Evolutionary conservation across 2,888 invertebrate species (phyloP).

Genomic region (Cheilosia pagana): DNA sequence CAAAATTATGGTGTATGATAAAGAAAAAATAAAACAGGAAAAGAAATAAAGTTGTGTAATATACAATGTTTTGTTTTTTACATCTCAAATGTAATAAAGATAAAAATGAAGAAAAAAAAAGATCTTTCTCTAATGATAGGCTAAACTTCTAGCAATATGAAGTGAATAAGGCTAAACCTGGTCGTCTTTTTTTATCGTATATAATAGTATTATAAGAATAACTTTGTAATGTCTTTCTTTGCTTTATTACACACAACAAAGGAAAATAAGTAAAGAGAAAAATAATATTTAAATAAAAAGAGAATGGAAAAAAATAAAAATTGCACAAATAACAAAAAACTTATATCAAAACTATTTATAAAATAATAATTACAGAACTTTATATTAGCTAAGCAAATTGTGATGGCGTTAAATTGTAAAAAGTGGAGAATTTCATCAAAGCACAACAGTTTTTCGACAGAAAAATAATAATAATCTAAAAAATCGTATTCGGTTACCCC

Average conservation of each 20-base stretch:
- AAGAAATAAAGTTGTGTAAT: slow-evolving; percentile 59
- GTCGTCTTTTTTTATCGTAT: slow-evolving; percentile 49
- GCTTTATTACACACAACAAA: slow-evolving; percentile 69
- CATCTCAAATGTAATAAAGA: slow-evolving; percentile 50
- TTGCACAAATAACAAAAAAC: slow-evolving; percentile 68
- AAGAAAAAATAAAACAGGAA: slow-evolving; percentile 43
- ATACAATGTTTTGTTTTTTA: slow-evolving; percentile 66
- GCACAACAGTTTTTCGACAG: slow-evolving; percentile 35
- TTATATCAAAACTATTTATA: slow-evolving; percentile 57
- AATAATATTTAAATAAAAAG: slow-evolving; percentile 41
- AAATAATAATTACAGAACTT: slow-evolving; percentile 53
- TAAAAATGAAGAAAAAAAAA: slow-evolving; percentile 51
- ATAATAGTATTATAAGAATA: slow-evolving; percentile 44
- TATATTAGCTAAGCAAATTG: slow-evolving; percentile 73
- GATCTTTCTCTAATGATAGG: slow-evolving; percentile 55
- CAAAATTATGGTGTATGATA: slow-evolving; percentile 69
- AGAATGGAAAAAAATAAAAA: slow-evolving; percentile 55
- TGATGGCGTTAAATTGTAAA: slow-evolving; percentile 72
- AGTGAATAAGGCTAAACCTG: slow-evolving; percentile 66
- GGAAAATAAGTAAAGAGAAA: slow-evolving; percentile 31
- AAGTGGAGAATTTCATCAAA: slow-evolving; percentile 59
- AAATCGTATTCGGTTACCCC: slow-evolving; percentile 69
- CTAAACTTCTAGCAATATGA: slow-evolving; percentile 62
- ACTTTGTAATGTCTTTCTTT: slow-evolving; percentile 67
- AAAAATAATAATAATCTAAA: slow-evolving; percentile 54